phyloP scores from a whole-genome alignment of 2,888 invertebrate species.

The Sussaba pulchella region DNA sequence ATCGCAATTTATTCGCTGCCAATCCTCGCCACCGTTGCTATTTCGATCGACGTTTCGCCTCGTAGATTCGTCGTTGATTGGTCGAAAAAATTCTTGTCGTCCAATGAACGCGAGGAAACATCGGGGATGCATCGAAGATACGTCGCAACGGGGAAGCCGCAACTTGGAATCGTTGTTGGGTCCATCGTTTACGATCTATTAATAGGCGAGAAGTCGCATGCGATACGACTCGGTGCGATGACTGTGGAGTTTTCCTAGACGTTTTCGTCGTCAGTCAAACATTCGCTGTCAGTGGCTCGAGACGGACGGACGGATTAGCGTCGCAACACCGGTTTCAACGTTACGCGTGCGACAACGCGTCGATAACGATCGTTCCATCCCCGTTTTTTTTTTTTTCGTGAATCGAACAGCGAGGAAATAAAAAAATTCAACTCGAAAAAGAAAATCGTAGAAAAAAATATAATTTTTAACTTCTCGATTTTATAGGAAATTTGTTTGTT shows the following conservation, averaged over 20 bases:
- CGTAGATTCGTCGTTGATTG: slow-evolving; percentile 58
- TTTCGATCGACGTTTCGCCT: slow-evolving; percentile 58
- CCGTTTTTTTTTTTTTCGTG: too few species aligned
- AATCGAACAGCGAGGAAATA: slow-evolving; percentile 13
- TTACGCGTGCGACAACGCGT: too few species aligned
- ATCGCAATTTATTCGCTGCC: not conserved
- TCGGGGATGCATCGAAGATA: slow-evolving; percentile 64
- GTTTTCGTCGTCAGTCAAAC: slow-evolving; percentile 80
- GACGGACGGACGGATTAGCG: slow-evolving; percentile 36
- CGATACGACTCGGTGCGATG: slow-evolving; percentile 74
- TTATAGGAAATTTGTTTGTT: too few species aligned
- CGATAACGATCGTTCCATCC: too few species aligned
- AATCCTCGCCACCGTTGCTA: slow-evolving; percentile 32
- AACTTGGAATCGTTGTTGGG: slow-evolving; percentile 73
- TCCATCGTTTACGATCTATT: slow-evolving; percentile 65
- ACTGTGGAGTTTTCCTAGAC: slow-evolving; percentile 76
- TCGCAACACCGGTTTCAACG: too few species aligned
- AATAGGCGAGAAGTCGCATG: slow-evolving; percentile 65
- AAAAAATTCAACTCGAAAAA: too few species aligned
- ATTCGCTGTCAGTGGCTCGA: slow-evolving; percentile 78
- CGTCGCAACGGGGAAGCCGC: slow-evolving; percentile 69
- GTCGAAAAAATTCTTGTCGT: slow-evolving; percentile 45
- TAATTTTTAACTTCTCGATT: too few species aligned
- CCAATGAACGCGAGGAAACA: slow-evolving; percentile 39
- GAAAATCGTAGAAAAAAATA: too few species aligned